phyloP scores from a whole-genome alignment of 2,113 vertebrate species.

The Muntiacus muntjak region DNA sequence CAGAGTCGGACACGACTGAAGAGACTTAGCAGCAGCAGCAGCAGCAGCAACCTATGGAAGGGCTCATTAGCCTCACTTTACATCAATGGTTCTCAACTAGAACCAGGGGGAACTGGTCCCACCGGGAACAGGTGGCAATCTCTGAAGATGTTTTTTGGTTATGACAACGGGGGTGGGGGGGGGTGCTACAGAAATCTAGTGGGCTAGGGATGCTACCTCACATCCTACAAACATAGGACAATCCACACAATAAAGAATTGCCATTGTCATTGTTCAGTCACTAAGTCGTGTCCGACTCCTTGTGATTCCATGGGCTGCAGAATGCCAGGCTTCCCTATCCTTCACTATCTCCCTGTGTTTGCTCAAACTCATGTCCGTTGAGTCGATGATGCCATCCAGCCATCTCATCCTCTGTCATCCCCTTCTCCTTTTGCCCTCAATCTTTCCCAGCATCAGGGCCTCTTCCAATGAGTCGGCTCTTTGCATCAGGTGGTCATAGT shows the following conservation, averaged over 20 bases:
- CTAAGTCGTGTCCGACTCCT: rapidly evolving
- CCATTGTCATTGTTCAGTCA: not conserved
- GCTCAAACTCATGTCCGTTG: not conserved
- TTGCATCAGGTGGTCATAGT: not conserved
- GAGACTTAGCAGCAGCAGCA: not conserved
- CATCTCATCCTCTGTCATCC: not conserved
- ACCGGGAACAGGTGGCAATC: not conserved
- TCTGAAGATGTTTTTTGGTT: not conserved
- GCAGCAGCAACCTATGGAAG: not conserved
- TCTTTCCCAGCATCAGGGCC: not conserved
- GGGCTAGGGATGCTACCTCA: not conserved
- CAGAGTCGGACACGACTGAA: not conserved
- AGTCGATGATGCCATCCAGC: not conserved
- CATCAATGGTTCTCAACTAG: not conserved
- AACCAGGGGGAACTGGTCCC: no score
- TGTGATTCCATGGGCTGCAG: not conserved
- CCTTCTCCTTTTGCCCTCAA: not conserved
- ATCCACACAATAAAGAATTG: not conserved
- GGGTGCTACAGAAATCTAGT: not conserved
- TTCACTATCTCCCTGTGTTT: not conserved
- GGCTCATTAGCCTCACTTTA: not conserved
- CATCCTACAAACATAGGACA: no score
- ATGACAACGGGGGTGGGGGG: rapidly evolving
- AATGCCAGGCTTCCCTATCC: not conserved
- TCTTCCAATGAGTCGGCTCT: not conserved